Conservation (phyloP, 1,140 invertebrate species). For the Potamilus streckersoni region DNA sequence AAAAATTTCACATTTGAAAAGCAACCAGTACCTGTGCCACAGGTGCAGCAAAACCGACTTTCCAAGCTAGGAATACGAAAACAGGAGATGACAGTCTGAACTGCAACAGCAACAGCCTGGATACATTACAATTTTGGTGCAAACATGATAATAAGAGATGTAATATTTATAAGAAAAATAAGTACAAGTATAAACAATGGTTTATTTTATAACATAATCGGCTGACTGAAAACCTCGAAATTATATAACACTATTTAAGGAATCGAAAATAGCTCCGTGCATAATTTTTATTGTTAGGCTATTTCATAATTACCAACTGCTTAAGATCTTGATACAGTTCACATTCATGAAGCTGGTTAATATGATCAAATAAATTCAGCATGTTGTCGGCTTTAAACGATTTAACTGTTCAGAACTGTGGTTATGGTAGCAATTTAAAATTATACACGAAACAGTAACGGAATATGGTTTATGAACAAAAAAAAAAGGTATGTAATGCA, state of each 20-base stretch:
- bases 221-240: background rate
- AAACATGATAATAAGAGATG: background rate
- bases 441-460: too few relatives aligned
- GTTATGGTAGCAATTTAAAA: too few relatives aligned
- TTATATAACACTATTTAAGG: background rate
- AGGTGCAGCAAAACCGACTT: too few relatives aligned
- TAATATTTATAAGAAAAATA: slow-evolving; percentile 1
- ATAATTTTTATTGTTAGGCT: background rate
- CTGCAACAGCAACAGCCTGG: too few relatives aligned
- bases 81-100: too few relatives aligned
- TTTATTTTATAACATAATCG: background rate
- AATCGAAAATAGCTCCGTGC: background rate
- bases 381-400: too few relatives aligned
- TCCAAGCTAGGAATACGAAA: too few relatives aligned
- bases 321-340: slow-evolving; percentile 66
- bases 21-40: too few relatives aligned
- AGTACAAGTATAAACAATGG: background rate
- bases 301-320: slow-evolving; percentile 56
- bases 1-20: too few relatives aligned
- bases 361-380: slow-evolving; percentile 65
- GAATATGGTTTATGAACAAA: too few relatives aligned
- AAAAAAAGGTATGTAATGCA: too few relatives aligned
- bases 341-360: slow-evolving; percentile 65
- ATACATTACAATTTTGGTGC: background rate
- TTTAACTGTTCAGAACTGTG: too few relatives aligned